Base-by-base conservation (phyloP, 1,140 invertebrate genomes). In the Trachelipus rathkii region DNA sequence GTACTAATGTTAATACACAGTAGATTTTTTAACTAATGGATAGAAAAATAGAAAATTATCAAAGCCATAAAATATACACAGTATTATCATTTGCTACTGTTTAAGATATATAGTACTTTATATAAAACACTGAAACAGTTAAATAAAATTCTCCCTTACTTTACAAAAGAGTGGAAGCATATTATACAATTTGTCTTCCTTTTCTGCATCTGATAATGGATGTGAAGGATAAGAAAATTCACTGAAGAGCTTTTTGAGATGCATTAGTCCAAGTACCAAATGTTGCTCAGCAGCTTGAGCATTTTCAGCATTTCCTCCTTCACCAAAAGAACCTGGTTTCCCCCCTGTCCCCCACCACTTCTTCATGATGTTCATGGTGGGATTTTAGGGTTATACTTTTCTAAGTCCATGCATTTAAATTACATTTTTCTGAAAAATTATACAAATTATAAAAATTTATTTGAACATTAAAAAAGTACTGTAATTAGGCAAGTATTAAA, bases 91-190 rank as follows among this genome's bases (percentile, higher is more conserved):
- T 33, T 33, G n/a, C n/a, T n/a, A n/a, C n/a, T n/a, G n/a, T n/a
- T n/a, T n/a, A n/a, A n/a, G n/a, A n/a, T n/a, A n/a, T n/a, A n/a
- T n/a, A n/a, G n/a, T n/a, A n/a, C n/a, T n/a, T n/a, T 33, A 33
- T 33, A 33, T 3, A 33, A 33, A 6, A 33, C 1, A 33, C 6
- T 6, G 33, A 33, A 33, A 33, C 2, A 23, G 15, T 68, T 53
- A 23, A 53, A 44, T 19, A 15, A 70, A 7, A 75, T 44, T 43
- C 15, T 19, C 79, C 24, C 81, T 86, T 88, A 97, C 96, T 90
- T 98, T 98, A 87, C 95, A 97, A 87, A 99, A 99, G 10, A 99
- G 87, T 66, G 97, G 97, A 82, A 99, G 88, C 94, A 99, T 97
- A 85, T 96, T 97, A 85, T 98, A 98, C 0, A 99, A 88, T 86